Percentiles rank a stretch among this genome's conserved stretches.
These are phyloP conservation scores for Clepsis dumicolana DNA, from an alignment of 2,888 invertebrate species.

Conservation along the genomic window DNA sequence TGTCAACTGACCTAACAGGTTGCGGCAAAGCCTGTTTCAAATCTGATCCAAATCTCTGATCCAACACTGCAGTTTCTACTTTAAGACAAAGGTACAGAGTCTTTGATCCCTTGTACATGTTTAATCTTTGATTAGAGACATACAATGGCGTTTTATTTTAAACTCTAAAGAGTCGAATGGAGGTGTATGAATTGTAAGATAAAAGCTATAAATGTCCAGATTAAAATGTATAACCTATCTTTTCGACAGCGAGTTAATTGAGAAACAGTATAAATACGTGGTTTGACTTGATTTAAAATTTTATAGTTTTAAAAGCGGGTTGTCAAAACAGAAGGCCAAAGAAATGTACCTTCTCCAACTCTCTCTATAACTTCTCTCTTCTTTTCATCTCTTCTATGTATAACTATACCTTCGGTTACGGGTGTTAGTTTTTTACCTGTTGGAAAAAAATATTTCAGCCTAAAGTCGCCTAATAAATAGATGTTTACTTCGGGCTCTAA, in stretches of 20 bases:
- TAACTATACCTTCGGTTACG: too few relatives aligned
- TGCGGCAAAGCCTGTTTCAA: constrained; percentile 26
- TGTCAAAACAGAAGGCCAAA: too few relatives aligned
- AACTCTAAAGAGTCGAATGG: background rate
- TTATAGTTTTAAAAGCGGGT: too few relatives aligned
- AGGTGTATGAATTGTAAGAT: background rate
- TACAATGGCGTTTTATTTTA: background rate
- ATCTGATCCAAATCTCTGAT: constrained; percentile 20
- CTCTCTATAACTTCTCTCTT: too few relatives aligned
- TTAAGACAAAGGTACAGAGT: background rate
- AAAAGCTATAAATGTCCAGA: background rate
- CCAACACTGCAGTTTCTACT: background rate
- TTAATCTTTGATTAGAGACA: background rate
- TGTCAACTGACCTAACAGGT: constrained; percentile 27
- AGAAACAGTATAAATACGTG: too few relatives aligned
- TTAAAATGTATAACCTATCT: constrained; percentile 2
- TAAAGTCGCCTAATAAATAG: too few relatives aligned
- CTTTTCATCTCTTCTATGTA: too few relatives aligned
- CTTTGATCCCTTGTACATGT: background rate
- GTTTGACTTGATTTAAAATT: too few relatives aligned
- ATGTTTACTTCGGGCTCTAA: too few relatives aligned
- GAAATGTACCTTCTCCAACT: too few relatives aligned
- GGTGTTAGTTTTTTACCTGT: too few relatives aligned
- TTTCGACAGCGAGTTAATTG: background rate
- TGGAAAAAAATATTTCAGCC: too few relatives aligned